A percentile compares a stretch with the other conserved stretches of the same genome.
Evolutionary conservation across 2,888 invertebrate species (phyloP).

Genomic region (Plagiodera versicolora): DNA sequence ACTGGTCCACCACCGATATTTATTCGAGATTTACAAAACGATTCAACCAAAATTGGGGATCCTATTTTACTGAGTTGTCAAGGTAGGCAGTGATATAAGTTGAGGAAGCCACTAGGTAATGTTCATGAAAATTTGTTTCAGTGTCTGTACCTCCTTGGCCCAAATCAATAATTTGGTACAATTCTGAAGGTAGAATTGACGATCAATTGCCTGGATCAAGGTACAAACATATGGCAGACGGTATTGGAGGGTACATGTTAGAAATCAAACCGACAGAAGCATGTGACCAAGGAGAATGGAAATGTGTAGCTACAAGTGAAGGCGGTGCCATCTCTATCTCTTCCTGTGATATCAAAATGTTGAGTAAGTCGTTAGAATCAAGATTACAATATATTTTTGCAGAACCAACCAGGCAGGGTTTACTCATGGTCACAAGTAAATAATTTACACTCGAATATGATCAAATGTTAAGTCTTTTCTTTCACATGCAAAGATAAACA

Average conservation of each 20-base stretch:
- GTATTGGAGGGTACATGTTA: constrained; percentile 78
- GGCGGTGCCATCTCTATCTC: constrained; percentile 77
- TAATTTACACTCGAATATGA: too few relatives aligned
- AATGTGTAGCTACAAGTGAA: constrained; percentile 79
- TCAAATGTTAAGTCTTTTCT: too few relatives aligned
- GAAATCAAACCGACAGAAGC: constrained; percentile 76
- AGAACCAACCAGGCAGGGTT: too few relatives aligned
- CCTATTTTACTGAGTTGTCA: constrained; percentile 73
- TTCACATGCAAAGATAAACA: too few relatives aligned
- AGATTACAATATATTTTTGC: too few relatives aligned
- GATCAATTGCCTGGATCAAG: constrained; percentile 60
- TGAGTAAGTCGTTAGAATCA: constrained; percentile 62
- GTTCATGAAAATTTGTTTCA: constrained; percentile 40
- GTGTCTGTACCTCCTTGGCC: constrained; percentile 87
- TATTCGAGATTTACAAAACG: constrained; percentile 72
- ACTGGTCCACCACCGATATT: constrained; percentile 79
- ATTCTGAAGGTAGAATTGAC: constrained; percentile 78
- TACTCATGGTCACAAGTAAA: too few relatives aligned
- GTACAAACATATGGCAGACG: constrained; percentile 78
- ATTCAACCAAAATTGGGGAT: constrained; percentile 78
- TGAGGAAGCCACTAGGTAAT: background rate
- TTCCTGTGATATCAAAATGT: constrained; percentile 73
- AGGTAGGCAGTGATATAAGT: constrained; percentile 54
- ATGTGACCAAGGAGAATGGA: constrained; percentile 87
- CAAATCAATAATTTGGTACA: constrained; percentile 80